A percentile compares a stretch with the other conserved stretches of the same genome.
These are phyloP conservation scores for Aurelia coerulea DNA, from an alignment of 30 jellyfish, hydroid and myxozoan species.

Conservation along the genomic window DNA sequence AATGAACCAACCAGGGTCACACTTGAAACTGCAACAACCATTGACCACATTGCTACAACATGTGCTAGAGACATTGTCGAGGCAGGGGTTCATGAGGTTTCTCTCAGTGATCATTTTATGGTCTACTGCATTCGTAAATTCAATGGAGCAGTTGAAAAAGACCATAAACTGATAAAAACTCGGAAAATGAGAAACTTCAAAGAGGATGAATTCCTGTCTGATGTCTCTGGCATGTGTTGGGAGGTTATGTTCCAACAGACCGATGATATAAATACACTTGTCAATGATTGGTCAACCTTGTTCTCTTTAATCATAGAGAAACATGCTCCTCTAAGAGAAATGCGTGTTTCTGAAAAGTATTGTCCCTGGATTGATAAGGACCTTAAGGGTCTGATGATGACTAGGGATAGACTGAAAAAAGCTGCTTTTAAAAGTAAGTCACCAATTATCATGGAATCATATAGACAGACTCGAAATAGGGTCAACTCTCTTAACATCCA, in stretches of 20 bases:
- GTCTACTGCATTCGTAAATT: too few relatives aligned
- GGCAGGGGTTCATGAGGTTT: too few relatives aligned
- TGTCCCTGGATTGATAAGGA: slow-evolving; percentile 38
- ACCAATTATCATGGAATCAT: slow-evolving; percentile 46
- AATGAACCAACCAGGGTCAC: too few relatives aligned
- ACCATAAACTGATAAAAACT: neutral
- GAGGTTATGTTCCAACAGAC: too few relatives aligned
- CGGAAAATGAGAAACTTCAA: slow-evolving; percentile 17
- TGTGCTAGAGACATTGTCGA: too few relatives aligned
- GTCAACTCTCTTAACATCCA: neutral
- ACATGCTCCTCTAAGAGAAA: slow-evolving; percentile 34
- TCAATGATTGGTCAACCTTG: slow-evolving; percentile 39
- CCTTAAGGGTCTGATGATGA: slow-evolving; percentile 30
- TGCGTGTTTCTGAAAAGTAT: slow-evolving; percentile 32
- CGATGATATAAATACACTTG: slow-evolving; percentile 33
- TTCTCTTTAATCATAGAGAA: slow-evolving; percentile 19
- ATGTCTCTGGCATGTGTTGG: too few relatives aligned
- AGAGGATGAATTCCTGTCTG: neutral
- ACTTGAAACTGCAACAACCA: neutral
- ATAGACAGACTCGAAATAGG: slow-evolving; percentile 46
- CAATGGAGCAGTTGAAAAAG: slow-evolving; percentile 9
- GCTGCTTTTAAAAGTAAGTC: slow-evolving; percentile 36
- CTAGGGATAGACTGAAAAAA: neutral
- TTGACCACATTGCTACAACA: neutral
- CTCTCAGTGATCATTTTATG: too few relatives aligned